A percentile compares a stretch with the other conserved stretches of the same genome.
Evolutionary conservation across 2,113 vertebrate genomes (phyloP).

Genomic region (Vulpes vulpes): DNA sequence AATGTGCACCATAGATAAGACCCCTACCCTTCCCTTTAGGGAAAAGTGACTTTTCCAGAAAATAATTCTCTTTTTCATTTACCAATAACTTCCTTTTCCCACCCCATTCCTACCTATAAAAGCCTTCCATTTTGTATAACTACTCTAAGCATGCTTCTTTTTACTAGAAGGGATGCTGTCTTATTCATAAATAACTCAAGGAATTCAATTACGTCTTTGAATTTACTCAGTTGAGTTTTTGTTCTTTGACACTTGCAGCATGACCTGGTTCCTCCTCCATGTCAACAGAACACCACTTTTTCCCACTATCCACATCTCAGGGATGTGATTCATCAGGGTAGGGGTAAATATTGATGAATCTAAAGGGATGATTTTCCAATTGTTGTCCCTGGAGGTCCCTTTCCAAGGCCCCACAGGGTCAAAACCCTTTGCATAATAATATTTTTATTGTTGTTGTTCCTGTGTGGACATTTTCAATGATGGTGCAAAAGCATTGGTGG

Average conservation of each 20-base stretch:
- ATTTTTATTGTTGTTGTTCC: not conserved
- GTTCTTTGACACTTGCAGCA: not conserved
- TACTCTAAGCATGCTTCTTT: not conserved
- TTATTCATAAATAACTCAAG: not conserved
- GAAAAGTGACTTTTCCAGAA: not conserved
- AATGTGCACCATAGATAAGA: not conserved
- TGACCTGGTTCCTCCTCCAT: not conserved
- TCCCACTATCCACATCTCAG: not conserved
- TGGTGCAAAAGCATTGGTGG: not conserved
- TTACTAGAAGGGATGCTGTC: not conserved
- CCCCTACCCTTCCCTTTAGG: not conserved
- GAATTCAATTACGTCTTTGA: not conserved
- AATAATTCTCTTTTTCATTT: not conserved
- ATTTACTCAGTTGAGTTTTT: not conserved
- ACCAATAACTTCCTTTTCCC: not conserved
- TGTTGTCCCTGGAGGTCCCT: not conserved
- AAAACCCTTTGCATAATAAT: conserved; percentile 9
- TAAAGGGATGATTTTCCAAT: conserved; percentile 38
- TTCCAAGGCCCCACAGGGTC: not conserved
- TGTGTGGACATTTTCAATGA: conserved; percentile 13
- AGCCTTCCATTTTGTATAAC: not conserved
- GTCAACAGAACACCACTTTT: not conserved
- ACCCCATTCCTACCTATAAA: not conserved
- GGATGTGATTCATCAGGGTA: not conserved
- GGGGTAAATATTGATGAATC: not conserved